Evolutionary conservation across 2,888 invertebrate genomes (phyloP), one percentile per base, ranked within the genome.

Genomic region (Acleris cristana): DNA sequence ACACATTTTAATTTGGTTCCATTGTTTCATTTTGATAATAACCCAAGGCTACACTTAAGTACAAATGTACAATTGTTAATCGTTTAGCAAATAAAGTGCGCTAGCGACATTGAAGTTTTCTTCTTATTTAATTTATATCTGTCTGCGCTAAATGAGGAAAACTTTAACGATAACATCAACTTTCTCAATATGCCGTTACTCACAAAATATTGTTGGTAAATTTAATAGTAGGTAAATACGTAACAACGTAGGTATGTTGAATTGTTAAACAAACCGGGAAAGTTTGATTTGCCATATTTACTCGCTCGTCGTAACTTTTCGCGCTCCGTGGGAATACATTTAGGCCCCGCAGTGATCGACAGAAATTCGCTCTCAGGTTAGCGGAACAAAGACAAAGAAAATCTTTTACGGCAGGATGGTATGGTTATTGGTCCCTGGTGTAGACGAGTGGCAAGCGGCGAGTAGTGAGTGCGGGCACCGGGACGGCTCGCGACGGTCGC

Each of bases 401-500:
- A 49, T 80, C 74, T 77, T 77, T 75, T 75, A 78, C 75, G 75
- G 73, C 74, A 73, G 74, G 80, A 84, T 84, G 79, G 82, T 79
- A 84, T 84, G 79, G 82, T 79, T 83, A 85, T 86, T 82, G 84
- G 85, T 81, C 78, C 78, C 85, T 79, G 76, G 82, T 77, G 84
- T 81, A 81, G 78, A 78, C 77, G 78, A 82, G 79, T 79, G 2
- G 44, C 44, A 2, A 6, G 45, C n/a, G 18, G 44, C 44, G 78
- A 81, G 79, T 79, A 80, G 82, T 79, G 81, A 81, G 83, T 80
- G 84, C 82, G 51, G 63, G 40, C 40, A 53, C 57, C 62, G 54
- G 85, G 83, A 85, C 85, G 85, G 84, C 82, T 86, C 84, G 86
- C 79, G 80, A 74, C 81, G 79, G 76, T 84, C 88, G 84, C 87